Evolutionary conservation across 2,797 vertebrate species (phyloP).

Genomic region (Sebastes elongatus): DNA sequence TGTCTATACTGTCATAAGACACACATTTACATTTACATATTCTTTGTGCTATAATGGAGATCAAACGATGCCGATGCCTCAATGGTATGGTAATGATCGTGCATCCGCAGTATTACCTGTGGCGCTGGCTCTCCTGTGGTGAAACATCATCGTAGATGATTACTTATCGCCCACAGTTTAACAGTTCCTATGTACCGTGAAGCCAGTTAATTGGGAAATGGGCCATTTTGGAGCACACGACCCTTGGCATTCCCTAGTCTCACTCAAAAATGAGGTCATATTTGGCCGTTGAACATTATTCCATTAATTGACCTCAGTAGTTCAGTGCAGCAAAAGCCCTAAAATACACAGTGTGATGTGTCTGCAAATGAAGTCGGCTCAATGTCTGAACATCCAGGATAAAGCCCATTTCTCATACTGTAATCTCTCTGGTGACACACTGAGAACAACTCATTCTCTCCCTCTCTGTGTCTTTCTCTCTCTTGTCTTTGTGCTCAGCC

Average conservation of each 20-base stretch:
- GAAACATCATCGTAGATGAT: conserved; percentile 14
- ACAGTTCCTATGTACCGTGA: conserved; percentile 9
- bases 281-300: conserved; percentile 37
- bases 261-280: conserved; percentile 24
- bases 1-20: not conserved
- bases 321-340: conserved; percentile 3
- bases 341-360: conserved; percentile 2
- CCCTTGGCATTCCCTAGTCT: conserved; percentile 8
- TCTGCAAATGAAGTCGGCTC: conserved; percentile 27
- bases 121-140: conserved; percentile 10
- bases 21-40: not conserved
- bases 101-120: not conserved
- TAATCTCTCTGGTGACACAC: conserved; percentile 35
- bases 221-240: conserved; percentile 1
- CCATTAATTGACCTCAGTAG: conserved; percentile 20
- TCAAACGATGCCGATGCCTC: conserved; percentile 9
- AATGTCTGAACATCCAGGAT: conserved; percentile 27
- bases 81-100: not conserved
- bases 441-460: conserved; percentile 38
- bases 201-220: conserved; percentile 27
- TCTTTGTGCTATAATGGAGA: not conserved
- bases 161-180: conserved; percentile 23
- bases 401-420: conserved; percentile 23
- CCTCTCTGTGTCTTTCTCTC: conserved; percentile 41
- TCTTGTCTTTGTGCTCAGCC: conserved; percentile 76